Percentiles rank a stretch among this genome's conserved stretches.
Conservation (phyloP, 2,888 invertebrate species). For the Agelastica alni region DNA sequence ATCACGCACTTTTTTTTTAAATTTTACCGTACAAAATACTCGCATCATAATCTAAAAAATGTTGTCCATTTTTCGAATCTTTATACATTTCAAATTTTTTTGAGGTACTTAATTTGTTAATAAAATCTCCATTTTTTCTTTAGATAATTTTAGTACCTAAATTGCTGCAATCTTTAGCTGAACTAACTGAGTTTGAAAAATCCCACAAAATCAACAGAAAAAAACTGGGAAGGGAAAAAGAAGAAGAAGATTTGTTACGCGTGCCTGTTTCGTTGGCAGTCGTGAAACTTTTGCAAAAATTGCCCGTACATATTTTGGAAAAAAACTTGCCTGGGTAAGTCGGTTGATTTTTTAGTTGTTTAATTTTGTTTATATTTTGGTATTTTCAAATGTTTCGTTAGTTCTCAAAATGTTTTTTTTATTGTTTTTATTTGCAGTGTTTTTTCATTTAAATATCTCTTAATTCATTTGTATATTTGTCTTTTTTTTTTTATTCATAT, state of each 20-base stretch:
- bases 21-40: too few relatives aligned
- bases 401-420: too few relatives aligned
- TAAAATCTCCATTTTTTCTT: background rate
- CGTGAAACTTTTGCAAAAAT: slow-evolving; percentile 85
- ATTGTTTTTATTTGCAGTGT: too few relatives aligned
- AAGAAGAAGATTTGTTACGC: slow-evolving; percentile 86
- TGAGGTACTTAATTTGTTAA: too few relatives aligned
- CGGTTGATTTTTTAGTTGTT: too few relatives aligned
- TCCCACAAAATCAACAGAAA: slow-evolving; percentile 80
- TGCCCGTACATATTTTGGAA: slow-evolving; percentile 77
- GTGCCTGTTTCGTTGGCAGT: slow-evolving; percentile 93
- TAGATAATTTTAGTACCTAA: slow-evolving; percentile 74
- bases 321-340: slow-evolving; percentile 80
- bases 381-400: too few relatives aligned
- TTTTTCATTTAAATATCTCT: too few relatives aligned
- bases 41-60: too few relatives aligned
- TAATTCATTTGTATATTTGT: background rate
- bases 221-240: slow-evolving; percentile 70
- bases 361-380: too few relatives aligned
- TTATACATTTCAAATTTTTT: too few relatives aligned
- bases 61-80: too few relatives aligned
- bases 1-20: too few relatives aligned
- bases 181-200: slow-evolving; percentile 72
- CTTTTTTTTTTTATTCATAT: slow-evolving; percentile 22
- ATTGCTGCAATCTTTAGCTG: slow-evolving; percentile 72